Conservation (phyloP, 2,888 invertebrate species). For the Lymantria dispar region DNA sequence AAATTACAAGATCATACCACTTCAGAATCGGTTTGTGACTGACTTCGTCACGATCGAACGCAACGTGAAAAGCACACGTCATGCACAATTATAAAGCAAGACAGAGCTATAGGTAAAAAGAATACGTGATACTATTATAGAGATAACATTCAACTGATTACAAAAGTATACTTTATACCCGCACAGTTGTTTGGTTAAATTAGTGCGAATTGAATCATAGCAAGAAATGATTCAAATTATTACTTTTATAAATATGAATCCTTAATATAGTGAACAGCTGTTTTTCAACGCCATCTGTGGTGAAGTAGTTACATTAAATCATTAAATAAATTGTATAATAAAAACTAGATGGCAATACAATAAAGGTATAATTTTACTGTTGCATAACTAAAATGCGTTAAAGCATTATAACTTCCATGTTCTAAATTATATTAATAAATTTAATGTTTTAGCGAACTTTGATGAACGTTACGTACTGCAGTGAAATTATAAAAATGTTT, state of each 20-base stretch:
- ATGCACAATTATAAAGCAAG: slow-evolving; percentile 57
- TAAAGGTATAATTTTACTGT: background rate
- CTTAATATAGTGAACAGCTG: background rate
- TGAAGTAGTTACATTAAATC: slow-evolving; percentile 24
- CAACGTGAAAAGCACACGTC: slow-evolving; percentile 60
- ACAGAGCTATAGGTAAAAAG: slow-evolving; percentile 40
- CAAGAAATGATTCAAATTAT: background rate
- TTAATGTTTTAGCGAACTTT: too few species aligned
- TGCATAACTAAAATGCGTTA: too few species aligned
- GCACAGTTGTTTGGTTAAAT: slow-evolving; percentile 4
- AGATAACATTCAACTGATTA: slow-evolving; percentile 31
- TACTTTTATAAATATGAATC: background rate
- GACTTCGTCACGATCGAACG: slow-evolving; percentile 60
- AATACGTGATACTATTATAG: slow-evolving; percentile 26
- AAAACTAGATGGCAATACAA: slow-evolving; percentile 1
- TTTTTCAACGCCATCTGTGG: slow-evolving; percentile 29
- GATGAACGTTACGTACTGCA: too few species aligned
- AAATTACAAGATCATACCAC: slow-evolving; percentile 55
- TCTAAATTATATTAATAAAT: too few species aligned
- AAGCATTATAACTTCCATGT: too few species aligned
- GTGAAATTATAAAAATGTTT: too few species aligned
- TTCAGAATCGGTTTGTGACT: slow-evolving; percentile 63
- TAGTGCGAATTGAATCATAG: background rate
- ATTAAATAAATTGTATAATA: background rate
- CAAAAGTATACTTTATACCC: slow-evolving; percentile 13